phyloP scores from a whole-genome alignment of 30 jellyfish, hydroid and myxozoan species.

The Aurelia aurita complex sp. Pacific region DNA sequence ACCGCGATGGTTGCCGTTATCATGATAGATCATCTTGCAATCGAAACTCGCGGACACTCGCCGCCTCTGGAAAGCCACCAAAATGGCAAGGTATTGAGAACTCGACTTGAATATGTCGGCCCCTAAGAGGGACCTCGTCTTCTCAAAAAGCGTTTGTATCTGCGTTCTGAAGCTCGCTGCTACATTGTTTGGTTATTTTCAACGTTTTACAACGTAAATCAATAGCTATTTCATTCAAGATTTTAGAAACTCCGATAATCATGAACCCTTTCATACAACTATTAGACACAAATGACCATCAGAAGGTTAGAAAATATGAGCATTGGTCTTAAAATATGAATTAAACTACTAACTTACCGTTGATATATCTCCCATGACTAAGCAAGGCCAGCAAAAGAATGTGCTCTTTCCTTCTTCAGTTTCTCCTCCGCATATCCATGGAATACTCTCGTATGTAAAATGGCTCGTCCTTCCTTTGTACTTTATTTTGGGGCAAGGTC shows the following conservation, averaged over 20 bases:
- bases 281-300: too few relatives aligned
- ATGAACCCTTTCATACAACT: too few relatives aligned
- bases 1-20: not conserved
- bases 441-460: too few relatives aligned
- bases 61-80: not conserved
- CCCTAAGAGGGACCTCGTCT: not conserved
- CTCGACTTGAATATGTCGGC: not conserved
- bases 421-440: too few relatives aligned
- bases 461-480: too few relatives aligned
- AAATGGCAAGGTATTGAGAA: conserved; percentile 6
- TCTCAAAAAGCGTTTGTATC: not conserved
- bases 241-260: too few relatives aligned
- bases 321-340: too few relatives aligned
- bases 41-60: not conserved
- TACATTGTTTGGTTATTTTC: too few relatives aligned
- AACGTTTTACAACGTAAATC: too few relatives aligned
- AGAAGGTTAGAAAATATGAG: too few relatives aligned
- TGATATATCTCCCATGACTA: conserved; percentile 58
- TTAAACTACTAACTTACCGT: not conserved
- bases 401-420: too few relatives aligned
- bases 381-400: conserved; percentile 46
- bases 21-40: not conserved
- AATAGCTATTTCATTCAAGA: not conserved
- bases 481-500: too few relatives aligned
- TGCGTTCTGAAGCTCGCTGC: not conserved